Conservation (phyloP, 2,113 vertebrate genomes). For the Tachysurus fulvidraco region DNA sequence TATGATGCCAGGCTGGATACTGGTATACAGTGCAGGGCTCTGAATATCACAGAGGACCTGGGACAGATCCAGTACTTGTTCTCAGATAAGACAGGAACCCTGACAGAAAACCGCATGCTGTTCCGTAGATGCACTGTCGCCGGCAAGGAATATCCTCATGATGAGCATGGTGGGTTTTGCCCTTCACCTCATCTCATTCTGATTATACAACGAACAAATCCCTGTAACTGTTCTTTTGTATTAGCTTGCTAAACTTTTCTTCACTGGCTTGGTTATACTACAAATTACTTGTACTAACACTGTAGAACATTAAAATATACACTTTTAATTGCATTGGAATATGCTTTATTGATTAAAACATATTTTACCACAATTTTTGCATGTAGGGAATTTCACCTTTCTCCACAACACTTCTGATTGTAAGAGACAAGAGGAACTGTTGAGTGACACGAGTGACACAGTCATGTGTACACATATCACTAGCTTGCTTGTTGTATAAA, state of each 20-base stretch:
- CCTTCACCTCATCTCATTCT: not conserved
- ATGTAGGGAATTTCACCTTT: not conserved
- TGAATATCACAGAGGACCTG: slow-evolving; percentile 93
- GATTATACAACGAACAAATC: not conserved
- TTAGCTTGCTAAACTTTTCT: not conserved
- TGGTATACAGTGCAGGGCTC: slow-evolving; percentile 84
- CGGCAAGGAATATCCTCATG: slow-evolving; percentile 89
- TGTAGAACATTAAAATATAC: not conserved
- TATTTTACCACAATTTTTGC: not conserved
- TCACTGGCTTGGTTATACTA: not conserved
- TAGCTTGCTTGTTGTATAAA: not conserved
- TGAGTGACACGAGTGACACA: not conserved
- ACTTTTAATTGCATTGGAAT: not conserved
- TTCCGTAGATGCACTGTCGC: slow-evolving; percentile 90
- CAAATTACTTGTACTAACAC: not conserved
- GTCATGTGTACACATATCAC: not conserved
- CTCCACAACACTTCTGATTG: not conserved
- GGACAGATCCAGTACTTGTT: slow-evolving; percentile 94
- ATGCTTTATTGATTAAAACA: not conserved
- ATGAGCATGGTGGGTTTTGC: slow-evolving; percentile 83
- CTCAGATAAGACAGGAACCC: slow-evolving; percentile 95
- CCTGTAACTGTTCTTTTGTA: not conserved
- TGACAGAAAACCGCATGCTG: slow-evolving; percentile 98
- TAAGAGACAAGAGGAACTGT: not conserved
- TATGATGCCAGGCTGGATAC: slow-evolving; percentile 83